Base-by-base conservation (phyloP, 2,113 vertebrate genomes). In the Pluvianellus socialis region DNA sequence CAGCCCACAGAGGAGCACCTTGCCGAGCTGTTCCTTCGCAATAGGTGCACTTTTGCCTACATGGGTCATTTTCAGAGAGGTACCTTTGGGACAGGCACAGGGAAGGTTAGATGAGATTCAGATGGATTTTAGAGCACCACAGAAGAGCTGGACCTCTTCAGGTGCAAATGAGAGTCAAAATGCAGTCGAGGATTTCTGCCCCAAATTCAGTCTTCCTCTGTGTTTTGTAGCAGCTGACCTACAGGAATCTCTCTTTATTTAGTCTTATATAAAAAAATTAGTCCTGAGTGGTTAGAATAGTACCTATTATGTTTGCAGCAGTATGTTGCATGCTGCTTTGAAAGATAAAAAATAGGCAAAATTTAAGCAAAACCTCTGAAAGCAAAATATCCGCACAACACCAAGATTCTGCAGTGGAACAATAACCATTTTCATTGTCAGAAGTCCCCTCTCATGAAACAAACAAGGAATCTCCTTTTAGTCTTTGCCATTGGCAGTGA, bases 391-490 rank as follows among this genome's bases (percentile, higher is more conserved):
- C 75, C 94, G 55, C 3, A 6, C 82, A 96, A 67, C 45, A 33
- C 70, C 93, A 94, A 79, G 70, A 94, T 90, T 95, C 77, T 95
- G 56, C 92, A 96, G 53, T 24, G 35, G 79, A 95, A 94, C 42
- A 67, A 72, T 72, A 76, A 53, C 18, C 33, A 79, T 84, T 84
- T 91, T 95, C 47, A 79, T 61, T 59, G 90, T 88, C 65, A 94
- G 49, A 90, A 97, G 92, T 96, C 84, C 40, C 22, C 84, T 91
- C 86, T 88, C 93, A 96, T 89, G 85, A 93, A 92, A 94, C 86
- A 94, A 96, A 96, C 88, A 94, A 95, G 68, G 62, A 92, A 88
- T 77, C 77, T 96, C 86, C 84, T 95, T 86, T 88, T 76, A 96
- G 90, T 45, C 87, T 85, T 63, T 89, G 52, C 72, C 52, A 93